Evolutionary conservation across 1,140 invertebrate species (phyloP).

Genomic region (Penaeus chinensis): DNA sequence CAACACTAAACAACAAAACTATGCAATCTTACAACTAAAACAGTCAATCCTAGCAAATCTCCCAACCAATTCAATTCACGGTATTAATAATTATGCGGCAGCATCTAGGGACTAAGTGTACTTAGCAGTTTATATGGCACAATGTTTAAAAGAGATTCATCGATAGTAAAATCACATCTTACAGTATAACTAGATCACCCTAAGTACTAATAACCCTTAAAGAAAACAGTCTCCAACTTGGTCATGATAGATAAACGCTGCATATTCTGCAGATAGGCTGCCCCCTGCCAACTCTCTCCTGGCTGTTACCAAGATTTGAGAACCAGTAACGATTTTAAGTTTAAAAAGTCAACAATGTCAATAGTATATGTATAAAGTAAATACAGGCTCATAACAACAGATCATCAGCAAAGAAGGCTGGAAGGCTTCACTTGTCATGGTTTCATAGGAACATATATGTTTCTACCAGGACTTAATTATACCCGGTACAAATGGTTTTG

Average conservation of each 20-base stretch:
- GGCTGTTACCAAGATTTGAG: not conserved
- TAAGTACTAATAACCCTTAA: constrained; percentile 62
- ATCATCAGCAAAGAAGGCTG: not conserved
- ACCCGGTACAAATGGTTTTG: constrained; percentile 35
- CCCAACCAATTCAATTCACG: constrained; percentile 56
- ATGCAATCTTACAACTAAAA: constrained; percentile 53
- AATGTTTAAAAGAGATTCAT: constrained; percentile 62
- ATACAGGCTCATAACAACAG: too few relatives aligned
- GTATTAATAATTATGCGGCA: constrained; percentile 61
- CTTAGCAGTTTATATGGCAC: constrained; percentile 62
- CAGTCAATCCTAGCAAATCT: constrained; percentile 57
- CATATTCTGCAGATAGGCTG: constrained; percentile 50
- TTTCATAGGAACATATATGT: constrained; percentile 60
- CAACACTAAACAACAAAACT: constrained; percentile 55
- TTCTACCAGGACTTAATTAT: constrained; percentile 43
- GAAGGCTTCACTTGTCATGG: constrained; percentile 59
- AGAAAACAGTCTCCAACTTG: constrained; percentile 58
- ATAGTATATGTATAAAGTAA: too few relatives aligned
- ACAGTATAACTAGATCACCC: constrained; percentile 51
- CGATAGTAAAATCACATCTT: constrained; percentile 61
- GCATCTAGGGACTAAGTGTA: constrained; percentile 60
- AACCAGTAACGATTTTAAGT: too few relatives aligned
- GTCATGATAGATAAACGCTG: constrained; percentile 60
- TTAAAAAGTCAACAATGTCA: too few relatives aligned
- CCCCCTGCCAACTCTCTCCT: constrained; percentile 28